A percentile compares a stretch with the other conserved stretches of the same genome.
Evolutionary conservation across 2,113 vertebrate genomes (phyloP).

Genomic region (Pteropus alecto): DNA sequence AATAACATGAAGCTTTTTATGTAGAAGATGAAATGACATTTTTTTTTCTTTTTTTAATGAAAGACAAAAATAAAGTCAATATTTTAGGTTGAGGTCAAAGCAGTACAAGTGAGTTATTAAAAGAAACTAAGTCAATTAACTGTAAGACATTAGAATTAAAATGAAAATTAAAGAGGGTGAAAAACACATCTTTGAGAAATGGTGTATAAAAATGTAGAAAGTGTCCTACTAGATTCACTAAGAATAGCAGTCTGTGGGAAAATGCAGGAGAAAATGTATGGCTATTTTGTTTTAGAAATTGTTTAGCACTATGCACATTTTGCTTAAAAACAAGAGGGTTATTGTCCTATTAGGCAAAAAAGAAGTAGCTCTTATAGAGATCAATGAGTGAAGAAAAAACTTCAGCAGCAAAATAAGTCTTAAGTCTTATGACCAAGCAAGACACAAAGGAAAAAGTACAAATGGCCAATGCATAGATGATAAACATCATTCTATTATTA

Average conservation of each 20-base stretch:
- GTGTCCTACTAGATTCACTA: not conserved
- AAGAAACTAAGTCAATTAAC: not conserved
- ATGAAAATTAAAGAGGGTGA: not conserved
- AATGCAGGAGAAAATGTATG: not conserved
- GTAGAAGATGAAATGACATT: not conserved
- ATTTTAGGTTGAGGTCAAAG: not conserved
- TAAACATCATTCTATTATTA: not conserved
- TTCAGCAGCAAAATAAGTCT: not conserved
- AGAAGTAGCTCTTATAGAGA: not conserved
- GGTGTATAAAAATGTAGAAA: not conserved
- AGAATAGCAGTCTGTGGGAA: not conserved
- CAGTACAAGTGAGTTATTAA: not conserved
- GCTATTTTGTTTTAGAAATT: not conserved
- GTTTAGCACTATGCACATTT: not conserved
- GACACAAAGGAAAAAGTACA: not conserved
- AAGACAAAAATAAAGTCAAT: not conserved
- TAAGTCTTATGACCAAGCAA: not conserved
- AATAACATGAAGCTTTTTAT: not conserved
- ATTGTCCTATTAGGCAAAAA: not conserved
- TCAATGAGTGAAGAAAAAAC: not conserved
- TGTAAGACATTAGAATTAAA: not conserved
- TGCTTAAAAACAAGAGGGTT: not conserved
- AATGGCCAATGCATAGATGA: not conserved
- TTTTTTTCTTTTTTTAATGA: not conserved
- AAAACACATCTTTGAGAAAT: not conserved